These are phyloP conservation scores for Balaenoptera acutorostrata DNA, from an alignment of 2,113 vertebrate species.

Conservation along the genomic window DNA sequence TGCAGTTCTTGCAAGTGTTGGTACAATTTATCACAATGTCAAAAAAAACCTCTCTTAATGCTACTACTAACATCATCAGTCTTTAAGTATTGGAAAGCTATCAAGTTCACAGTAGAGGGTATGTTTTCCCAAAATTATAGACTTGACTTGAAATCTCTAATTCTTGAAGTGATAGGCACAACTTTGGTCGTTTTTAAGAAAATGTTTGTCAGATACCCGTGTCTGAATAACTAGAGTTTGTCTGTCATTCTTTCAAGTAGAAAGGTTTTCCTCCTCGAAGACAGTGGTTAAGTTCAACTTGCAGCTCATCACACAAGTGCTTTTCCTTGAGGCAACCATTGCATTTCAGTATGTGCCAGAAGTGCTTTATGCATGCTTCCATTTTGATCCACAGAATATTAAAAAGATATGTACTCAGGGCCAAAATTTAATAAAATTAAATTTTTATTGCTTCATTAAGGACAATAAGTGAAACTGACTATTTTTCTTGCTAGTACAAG, in stretches of 20 bases:
- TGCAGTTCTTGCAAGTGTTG: background rate
- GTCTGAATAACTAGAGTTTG: background rate
- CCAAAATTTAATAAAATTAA: background rate
- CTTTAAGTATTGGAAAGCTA: background rate
- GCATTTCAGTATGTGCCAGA: background rate
- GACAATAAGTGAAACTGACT: background rate
- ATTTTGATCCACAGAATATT: background rate
- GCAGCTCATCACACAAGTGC: background rate
- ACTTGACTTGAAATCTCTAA: background rate
- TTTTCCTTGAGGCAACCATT: background rate
- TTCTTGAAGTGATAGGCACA: background rate
- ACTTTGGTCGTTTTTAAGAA: background rate
- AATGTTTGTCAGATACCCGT: background rate
- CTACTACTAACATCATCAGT: background rate
- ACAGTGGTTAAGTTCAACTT: background rate
- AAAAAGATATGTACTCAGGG: background rate
- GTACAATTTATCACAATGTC: background rate
- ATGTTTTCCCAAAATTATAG: background rate
- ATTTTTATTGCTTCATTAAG: background rate
- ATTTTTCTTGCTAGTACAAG: background rate
- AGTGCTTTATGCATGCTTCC: background rate
- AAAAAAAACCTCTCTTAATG: background rate
- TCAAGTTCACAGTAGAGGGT: background rate
- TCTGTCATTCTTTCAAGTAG: background rate
- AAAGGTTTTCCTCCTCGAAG: background rate